Evolutionary conservation across 2,113 vertebrate species (phyloP).

Genomic region (Python bivittatus): DNA sequence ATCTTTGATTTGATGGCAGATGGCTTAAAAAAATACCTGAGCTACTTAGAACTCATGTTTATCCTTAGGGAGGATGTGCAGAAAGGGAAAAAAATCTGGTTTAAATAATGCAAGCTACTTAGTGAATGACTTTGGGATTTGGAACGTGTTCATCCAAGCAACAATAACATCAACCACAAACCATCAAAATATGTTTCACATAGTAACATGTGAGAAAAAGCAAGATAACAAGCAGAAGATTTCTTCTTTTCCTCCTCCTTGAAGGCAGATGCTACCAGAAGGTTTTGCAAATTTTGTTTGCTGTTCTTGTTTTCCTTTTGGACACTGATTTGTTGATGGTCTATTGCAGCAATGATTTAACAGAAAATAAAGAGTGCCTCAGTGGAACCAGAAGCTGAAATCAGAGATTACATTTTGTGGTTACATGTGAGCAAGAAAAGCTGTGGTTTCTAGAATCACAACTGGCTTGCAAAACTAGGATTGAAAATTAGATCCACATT

Average conservation of each 20-base stretch:
- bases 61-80: neutral
- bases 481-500: neutral
- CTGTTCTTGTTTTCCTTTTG: slow-evolving; percentile 11
- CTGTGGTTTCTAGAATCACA: neutral
- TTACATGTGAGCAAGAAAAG: neutral
- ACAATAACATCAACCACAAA: neutral
- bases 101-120: neutral
- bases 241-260: neutral
- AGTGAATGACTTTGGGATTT: neutral
- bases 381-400: neutral
- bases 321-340: neutral
- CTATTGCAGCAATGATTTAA: neutral
- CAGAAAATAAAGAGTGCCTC: neutral
- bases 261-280: neutral
- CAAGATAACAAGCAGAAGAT: neutral
- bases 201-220: neutral
- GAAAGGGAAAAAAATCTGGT: accelerated
- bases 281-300: neutral
- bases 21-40: neutral
- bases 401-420: neutral
- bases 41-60: neutral
- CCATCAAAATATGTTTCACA: neutral
- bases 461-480: neutral
- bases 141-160: neutral
- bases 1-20: slow-evolving; percentile 9